Base-by-base conservation (phyloP, 2,113 vertebrate genomes). In the Mionectes macconnelli region DNA sequence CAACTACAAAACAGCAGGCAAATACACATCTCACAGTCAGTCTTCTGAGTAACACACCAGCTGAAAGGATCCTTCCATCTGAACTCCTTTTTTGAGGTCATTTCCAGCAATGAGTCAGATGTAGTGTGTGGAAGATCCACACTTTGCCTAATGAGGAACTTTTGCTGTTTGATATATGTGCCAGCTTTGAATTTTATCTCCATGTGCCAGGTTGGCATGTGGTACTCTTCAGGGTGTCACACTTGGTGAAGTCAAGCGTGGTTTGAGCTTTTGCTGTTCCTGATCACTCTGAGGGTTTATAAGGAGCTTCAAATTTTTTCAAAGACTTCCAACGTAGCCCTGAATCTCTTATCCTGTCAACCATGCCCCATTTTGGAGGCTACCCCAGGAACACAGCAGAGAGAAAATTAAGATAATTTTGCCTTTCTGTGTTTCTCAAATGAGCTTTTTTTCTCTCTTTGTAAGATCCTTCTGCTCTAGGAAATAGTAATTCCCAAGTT, bases 181-280 rank as follows among this genome's bases (percentile, higher is more conserved):
- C 93, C 93, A 96, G 78, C 68, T 76, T 88, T 70, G 72, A 93
- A 93, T 96, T 96, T 91, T 80, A 77, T 77, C 84, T 93, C 72
- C 52, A 15, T 63, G 33, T 95, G 93, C 95, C 95, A 97, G 79
- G 35, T 62, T 88, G 82, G 94, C 95, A 97, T 95, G 91, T 94
- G 95, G 91, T 87, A 59, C 93, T 84, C 94, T 44, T 96, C 93
- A 91, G 96, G 94, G 60, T 93, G 87, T 95, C 93, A 87, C 84
- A 63, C 84, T 88, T 63, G 75, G 67, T 83, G 85, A 88, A 95
- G 79, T 63, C 79, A 77, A 88, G 72, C 90, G 86, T 86, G n/a
- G 0, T 80, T 74, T 78, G 79, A 97, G 90, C 79, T 92, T 90
- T 84, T 94, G 75, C 59, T 85, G 16, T 6, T 96, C 59, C 76